phyloP scores from a whole-genome alignment of 2,888 invertebrate species.

The Oxytorus armatus region DNA sequence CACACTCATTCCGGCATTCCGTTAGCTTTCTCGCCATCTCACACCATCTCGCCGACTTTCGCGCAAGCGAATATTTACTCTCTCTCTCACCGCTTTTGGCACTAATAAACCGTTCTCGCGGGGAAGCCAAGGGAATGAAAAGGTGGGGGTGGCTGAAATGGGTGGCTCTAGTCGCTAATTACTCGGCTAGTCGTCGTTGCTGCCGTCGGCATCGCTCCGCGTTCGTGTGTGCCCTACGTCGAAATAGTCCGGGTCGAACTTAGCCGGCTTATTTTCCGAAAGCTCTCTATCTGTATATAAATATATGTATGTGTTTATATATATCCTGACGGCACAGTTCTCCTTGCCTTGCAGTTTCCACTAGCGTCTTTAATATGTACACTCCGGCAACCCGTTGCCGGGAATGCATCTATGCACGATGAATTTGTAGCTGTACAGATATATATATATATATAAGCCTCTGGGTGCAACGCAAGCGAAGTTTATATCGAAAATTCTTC shows the following conservation, averaged over 20 bases:
- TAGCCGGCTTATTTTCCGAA: conserved; percentile 57
- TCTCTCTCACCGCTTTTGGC: conserved; percentile 75
- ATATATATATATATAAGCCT: conserved; percentile 3
- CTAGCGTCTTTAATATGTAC: conserved; percentile 34
- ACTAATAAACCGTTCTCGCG: conserved; percentile 78
- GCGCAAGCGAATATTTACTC: conserved; percentile 77
- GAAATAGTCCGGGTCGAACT: conserved; percentile 64
- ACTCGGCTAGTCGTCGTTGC: conserved; percentile 73
- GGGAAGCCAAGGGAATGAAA: conserved; percentile 16
- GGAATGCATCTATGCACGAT: conserved; percentile 25
- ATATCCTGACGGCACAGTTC: background rate
- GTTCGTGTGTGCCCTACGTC: conserved; percentile 60
- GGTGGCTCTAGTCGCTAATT: conserved; percentile 77
- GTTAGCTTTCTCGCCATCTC: conserved; percentile 46
- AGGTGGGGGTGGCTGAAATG: background rate
- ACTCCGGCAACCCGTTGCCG: conserved; percentile 26
- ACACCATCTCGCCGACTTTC: conserved; percentile 24
- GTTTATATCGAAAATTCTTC: conserved; percentile 49
- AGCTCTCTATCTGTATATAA: background rate
- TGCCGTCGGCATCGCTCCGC: conserved; percentile 47
- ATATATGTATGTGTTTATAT: conserved; percentile 7
- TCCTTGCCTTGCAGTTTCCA: conserved; percentile 53
- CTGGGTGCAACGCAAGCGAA: conserved; percentile 23
- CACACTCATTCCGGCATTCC: conserved; percentile 60
- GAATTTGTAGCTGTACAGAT: conserved; percentile 21